Base-by-base conservation (phyloP, 2,113 vertebrate species). In the Prunella himalayana region DNA sequence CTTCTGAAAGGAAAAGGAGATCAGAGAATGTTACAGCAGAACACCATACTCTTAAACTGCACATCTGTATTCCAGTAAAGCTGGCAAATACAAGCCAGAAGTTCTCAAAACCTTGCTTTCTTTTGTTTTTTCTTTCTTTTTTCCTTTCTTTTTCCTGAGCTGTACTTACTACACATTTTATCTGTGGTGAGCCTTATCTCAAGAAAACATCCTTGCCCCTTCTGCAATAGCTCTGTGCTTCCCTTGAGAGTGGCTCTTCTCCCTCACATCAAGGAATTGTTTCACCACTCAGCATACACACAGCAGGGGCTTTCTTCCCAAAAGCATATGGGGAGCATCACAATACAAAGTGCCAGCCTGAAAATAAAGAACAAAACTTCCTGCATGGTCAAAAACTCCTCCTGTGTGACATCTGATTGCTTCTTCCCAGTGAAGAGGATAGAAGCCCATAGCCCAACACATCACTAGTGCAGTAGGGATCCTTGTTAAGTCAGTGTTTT, bases 1-100 rank as follows among this genome's bases (percentile, higher is more conserved):
- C 96, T 82, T 96, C 99, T 99, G 98, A 37, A 98, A 98, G 25
- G 54, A 71, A 80, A 97, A 95, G 41, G 65, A 96, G 53, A 92
- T 51, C 64, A 83, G 86, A 95, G 76, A 93, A 65, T 24, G 61
- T 89, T 75, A 93, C 11, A 94, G 51, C 80, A 86, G 56, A 78
- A 71, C 37, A 54, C 24, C 1, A 1, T 41, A 42, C 23, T 54
- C 24, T 21, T 45, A 41, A 33, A 56, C 22, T 37, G 13, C 28
- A 53, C 17, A n/a, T 35, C 13, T 64, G 0, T 57, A 66, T 83
- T 82, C 24, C 57, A 81, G 35, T 61, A 69, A 71, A 77, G 24
- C 6, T 31, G 27, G 18, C 25, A 65, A 87, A 92, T 60, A 57
- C 21, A 61, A 92, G 20, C 23, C 53, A 63, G 21, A 84, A 47